Evolutionary conservation across 2,888 invertebrate species (phyloP), one percentile per base, ranked within the genome.

Genomic region (Listrodromus nycthemerus): DNA sequence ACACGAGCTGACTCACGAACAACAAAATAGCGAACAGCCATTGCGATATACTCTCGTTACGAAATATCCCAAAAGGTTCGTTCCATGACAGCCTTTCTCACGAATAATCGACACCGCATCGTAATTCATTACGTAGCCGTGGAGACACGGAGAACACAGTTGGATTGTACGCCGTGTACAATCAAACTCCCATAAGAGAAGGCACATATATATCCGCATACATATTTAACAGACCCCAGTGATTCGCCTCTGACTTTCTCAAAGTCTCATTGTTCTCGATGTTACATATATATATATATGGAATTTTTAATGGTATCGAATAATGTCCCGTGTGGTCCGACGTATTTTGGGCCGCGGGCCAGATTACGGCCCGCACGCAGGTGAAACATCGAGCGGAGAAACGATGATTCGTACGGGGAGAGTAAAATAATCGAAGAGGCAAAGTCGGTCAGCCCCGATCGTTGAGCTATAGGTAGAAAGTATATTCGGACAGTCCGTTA

Each of bases 401-500:
- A 8, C 24, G 65, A 63, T 65, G n/a, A 37, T 48, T 63, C 66
- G 61, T 30, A 48, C n/a, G 45, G 80, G 41, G 55, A 77, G 41
- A 71, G 81, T 55, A 33, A 74, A 52, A 37, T 37, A 73, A 82
- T 65, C 66, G 55, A 65, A 33, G 76, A 77, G 75, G 48, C 70
- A 41, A 74, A 82, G 73, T 83, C 70, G 75, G 65, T 76, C 55
- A 48, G 75, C 79, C 78, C 74, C 27, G 50, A 52, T 50, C 41
- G 19, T 52, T 4, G 7, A 58, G 27, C 61, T 61, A 61, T 61
- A 61, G 74, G 73, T 87, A 86, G 83, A 83, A 85, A 86, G 85
- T 86, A 80, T 74, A 84, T 83, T 86, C 78, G 77, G 73, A 77
- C 82, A 85, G 69, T 86, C 86, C 83, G 85, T 85, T 82, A 85